Percentiles rank a stretch among this genome's conserved stretches.
Conservation (phyloP, 2,113 vertebrate genomes). For the Stomatorhinus ivindoensis region DNA sequence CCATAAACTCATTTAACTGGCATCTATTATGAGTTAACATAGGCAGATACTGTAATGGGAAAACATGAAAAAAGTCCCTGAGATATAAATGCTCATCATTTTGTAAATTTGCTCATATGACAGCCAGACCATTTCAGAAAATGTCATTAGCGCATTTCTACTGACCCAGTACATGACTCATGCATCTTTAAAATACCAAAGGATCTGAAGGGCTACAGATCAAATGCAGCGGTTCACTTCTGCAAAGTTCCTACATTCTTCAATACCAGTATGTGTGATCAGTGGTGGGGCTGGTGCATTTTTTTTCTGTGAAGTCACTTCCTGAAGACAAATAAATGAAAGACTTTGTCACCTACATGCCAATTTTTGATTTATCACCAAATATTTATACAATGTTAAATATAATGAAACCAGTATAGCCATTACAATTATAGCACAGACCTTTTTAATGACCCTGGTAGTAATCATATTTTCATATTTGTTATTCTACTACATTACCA, state of each 20-base stretch:
- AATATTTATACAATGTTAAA: slow-evolving; percentile 3
- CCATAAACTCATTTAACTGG: not conserved
- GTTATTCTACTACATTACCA: not conserved
- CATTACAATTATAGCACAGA: not conserved
- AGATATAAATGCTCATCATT: slow-evolving; percentile 20
- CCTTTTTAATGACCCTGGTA: not conserved
- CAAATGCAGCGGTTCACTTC: not conserved
- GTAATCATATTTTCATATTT: not conserved
- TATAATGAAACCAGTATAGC: not conserved
- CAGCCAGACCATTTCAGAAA: slow-evolving; percentile 8
- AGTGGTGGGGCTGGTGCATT: not conserved
- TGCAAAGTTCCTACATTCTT: not conserved
- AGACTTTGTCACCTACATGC: not conserved
- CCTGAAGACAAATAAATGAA: not conserved
- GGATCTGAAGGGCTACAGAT: slow-evolving; percentile 16
- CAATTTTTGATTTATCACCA: not conserved
- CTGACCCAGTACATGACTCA: slow-evolving; percentile 18
- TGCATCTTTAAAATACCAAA: slow-evolving; percentile 25
- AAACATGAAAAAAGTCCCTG: not conserved
- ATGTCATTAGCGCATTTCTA: slow-evolving; percentile 22
- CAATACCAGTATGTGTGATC: not conserved
- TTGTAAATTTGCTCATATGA: slow-evolving; percentile 7
- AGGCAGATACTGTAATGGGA: slow-evolving; percentile 20
- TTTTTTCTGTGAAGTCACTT: not conserved
- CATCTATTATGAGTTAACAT: not conserved